Percentiles rank a stretch among this genome's conserved stretches.
These are phyloP conservation scores for Oostethus manadensis DNA, from an alignment of 2,113 vertebrate species.

Conservation along the genomic window DNA sequence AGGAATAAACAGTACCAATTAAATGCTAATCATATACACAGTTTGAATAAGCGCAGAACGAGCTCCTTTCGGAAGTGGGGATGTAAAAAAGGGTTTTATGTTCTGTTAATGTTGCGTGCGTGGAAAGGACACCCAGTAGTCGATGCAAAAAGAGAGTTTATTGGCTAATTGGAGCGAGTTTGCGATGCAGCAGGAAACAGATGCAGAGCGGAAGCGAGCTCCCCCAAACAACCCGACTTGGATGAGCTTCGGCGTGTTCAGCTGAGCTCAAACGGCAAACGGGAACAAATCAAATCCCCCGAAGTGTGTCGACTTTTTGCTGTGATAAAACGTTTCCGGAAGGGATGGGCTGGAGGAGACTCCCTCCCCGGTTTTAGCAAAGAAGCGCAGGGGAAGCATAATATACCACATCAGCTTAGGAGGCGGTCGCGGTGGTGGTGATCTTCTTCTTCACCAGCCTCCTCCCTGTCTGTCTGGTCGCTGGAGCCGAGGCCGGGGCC, in stretches of 20 bases:
- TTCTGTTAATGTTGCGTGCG: too few relatives aligned
- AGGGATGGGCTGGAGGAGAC: background rate
- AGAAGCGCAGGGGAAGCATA: background rate
- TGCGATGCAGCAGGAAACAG: conserved; percentile 20
- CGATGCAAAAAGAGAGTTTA: conserved; percentile 61
- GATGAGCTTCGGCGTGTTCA: background rate
- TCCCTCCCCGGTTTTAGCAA: too few relatives aligned
- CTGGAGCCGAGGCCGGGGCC: background rate
- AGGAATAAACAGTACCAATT: too few relatives aligned
- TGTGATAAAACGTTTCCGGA: background rate
- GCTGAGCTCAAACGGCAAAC: background rate
- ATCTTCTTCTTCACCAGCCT: conserved; percentile 59
- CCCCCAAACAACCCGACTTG: background rate
- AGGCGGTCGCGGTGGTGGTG: background rate
- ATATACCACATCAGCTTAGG: background rate
- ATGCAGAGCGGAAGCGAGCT: background rate
- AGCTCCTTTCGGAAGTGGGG: too few relatives aligned
- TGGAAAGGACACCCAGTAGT: conserved; percentile 2
- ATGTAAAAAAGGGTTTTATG: too few relatives aligned
- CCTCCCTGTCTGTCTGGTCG: conserved; percentile 29
- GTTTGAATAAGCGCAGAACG: too few relatives aligned
- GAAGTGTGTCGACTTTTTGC: conserved; percentile 1
- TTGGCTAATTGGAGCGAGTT: conserved; percentile 34
- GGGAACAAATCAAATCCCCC: background rate
- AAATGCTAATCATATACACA: too few relatives aligned